Evolutionary conservation across 2,888 invertebrate genomes (phyloP), one percentile per base, ranked within the genome.

Genomic region (Mythimna vitellina): DNA sequence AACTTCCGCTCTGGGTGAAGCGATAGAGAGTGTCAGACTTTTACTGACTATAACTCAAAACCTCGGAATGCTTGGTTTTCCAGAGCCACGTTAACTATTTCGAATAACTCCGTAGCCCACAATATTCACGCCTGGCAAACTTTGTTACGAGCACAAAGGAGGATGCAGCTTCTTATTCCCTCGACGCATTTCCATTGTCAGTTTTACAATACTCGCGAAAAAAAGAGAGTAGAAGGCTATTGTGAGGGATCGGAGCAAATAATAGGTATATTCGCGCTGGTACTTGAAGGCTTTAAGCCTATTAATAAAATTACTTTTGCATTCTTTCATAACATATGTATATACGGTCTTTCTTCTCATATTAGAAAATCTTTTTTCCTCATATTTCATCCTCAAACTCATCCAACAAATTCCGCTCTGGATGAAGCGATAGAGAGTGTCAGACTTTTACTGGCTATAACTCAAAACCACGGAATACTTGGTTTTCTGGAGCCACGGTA

Each of bases 141-240:
- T 76, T 76, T 38, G 69, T 60, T 29, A 46, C 53, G 22, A 42
- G 58, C 29, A 29, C 46, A 68, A 68, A 60, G 22, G 46, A 29
- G 17, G 29, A 76, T 73, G 76, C 76, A 60, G 29, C 53, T 38
- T 68, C 53, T 53, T 67, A 53, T 68, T 68, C 60, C 68, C 46
- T 38, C 29, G 35, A 49, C 53, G 38, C 68, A 60, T 29, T 60
- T 10, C 20, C 22, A 49, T 60, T 76, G 51, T 58, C 68, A 46
- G 3, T 1, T 60, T 29, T 17, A 60, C 46, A 29, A 53, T 73
- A 20, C 5, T 25, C n/a, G n/a, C 17, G 17, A 46, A 42, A 51
- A 46, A 46, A 17, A 32, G 9, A 17, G 25, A 46, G 12, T 1
- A 22, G 14, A 25, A n/a, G 5, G 17, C n/a, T 51, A 51, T n/a